phyloP scores from a whole-genome alignment of 2,113 vertebrate genomes.

The Gallinago jamesoni region DNA sequence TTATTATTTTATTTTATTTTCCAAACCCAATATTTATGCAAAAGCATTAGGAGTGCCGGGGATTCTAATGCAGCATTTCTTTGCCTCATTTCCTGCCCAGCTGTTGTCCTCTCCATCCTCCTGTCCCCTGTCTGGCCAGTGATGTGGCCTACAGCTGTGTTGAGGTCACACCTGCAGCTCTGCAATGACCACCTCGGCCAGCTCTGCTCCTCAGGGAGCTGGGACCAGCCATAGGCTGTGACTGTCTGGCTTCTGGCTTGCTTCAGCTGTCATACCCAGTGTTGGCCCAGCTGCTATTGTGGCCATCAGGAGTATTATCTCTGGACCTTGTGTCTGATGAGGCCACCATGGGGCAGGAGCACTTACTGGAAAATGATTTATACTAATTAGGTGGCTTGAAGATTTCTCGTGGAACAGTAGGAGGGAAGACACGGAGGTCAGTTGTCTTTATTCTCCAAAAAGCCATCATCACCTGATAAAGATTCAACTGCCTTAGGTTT shows the following conservation, averaged over 20 bases:
- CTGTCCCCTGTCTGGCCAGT: not conserved
- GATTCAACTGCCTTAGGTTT: constrained; percentile 56
- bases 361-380: constrained; percentile 63
- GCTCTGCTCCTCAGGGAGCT: not conserved
- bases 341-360: not conserved
- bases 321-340: constrained; percentile 1
- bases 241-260: not conserved
- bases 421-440: constrained; percentile 50
- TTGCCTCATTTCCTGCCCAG: constrained; percentile 45
- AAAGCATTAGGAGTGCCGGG: not conserved
- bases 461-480: constrained; percentile 68
- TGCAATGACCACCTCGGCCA: not conserved
- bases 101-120: constrained; percentile 8
- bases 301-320: not conserved
- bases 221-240: not conserved
- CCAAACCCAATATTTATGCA: not conserved
- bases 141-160: not conserved
- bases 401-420: constrained; percentile 41
- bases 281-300: not conserved
- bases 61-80: constrained; percentile 7
- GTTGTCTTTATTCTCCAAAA: constrained; percentile 59
- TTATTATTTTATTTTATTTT: constrained; percentile 40
- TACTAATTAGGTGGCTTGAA: constrained; percentile 52
- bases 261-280: not conserved
- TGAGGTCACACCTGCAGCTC: constrained; percentile 20